Evolutionary conservation across 2,797 vertebrate species (phyloP).

Genomic region (Channallabes apus): DNA sequence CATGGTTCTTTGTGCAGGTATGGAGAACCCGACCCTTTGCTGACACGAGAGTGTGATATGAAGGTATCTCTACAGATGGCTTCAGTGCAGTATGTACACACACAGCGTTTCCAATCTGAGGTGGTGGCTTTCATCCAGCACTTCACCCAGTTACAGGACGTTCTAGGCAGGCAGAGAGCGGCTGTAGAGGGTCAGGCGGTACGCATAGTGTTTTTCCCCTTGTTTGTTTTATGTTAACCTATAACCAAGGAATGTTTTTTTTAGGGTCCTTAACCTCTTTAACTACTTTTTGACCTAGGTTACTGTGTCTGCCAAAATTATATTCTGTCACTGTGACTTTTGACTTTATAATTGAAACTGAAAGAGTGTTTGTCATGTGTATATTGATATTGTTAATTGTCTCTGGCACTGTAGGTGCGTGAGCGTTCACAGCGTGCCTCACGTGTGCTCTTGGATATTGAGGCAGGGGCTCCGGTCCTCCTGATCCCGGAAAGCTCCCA

Average conservation of each 20-base stretch:
- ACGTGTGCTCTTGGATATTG: conserved; percentile 89
- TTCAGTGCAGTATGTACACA: conserved; percentile 95
- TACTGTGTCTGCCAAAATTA: neutral
- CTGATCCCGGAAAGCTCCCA: conserved; percentile 92
- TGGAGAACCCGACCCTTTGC: conserved; percentile 75
- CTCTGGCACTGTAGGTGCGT: conserved; percentile 76
- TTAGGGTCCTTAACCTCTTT: neutral
- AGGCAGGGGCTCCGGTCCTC: conserved; percentile 93
- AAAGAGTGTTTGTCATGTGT: neutral
- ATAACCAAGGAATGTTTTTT: conserved; percentile 6
- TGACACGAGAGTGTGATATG: conserved; percentile 84
- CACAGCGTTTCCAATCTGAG: conserved; percentile 95
- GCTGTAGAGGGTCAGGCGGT: conserved; percentile 94
- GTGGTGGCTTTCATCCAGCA: conserved; percentile 95
- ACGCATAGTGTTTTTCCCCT: conserved; percentile 56
- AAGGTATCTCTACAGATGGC: conserved; percentile 89
- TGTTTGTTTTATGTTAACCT: conserved; percentile 33
- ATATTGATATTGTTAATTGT: neutral
- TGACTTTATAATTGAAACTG: neutral
- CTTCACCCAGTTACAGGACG: conserved; percentile 95
- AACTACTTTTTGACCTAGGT: neutral
- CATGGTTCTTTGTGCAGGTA: conserved; percentile 73
- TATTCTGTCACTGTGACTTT: neutral
- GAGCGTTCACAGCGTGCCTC: conserved; percentile 87
- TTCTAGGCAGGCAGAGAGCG: conserved; percentile 91